Conservation (phyloP, 2,797 vertebrate genomes). For the Galaxias olidus region DNA sequence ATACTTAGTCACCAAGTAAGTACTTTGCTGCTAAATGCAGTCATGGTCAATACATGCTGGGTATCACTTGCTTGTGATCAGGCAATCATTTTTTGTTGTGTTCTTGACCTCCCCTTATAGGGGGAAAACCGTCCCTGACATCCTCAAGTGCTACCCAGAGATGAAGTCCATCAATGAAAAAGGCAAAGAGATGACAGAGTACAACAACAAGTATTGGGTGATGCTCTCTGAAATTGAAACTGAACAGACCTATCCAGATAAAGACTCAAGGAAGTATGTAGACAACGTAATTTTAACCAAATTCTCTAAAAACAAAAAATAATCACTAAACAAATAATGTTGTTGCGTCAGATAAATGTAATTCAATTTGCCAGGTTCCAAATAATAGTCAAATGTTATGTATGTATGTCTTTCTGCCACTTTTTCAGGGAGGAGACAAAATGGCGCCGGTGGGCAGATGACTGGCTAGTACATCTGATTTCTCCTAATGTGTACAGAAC, state of each 20-base stretch:
- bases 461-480: slow-evolving; percentile 96
- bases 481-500: slow-evolving; percentile 97
- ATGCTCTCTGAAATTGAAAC: slow-evolving; percentile 86
- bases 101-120: slow-evolving; percentile 38
- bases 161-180: slow-evolving; percentile 81
- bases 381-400: neutral
- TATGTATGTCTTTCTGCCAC: neutral
- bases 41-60: no score
- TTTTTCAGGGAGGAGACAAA: slow-evolving; percentile 90
- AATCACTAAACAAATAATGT: neutral
- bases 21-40: neutral
- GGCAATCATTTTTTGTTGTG: neutral
- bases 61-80: no score
- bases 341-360: neutral
- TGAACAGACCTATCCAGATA: slow-evolving; percentile 73
- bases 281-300: neutral
- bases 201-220: slow-evolving; percentile 95
- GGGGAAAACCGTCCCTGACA: slow-evolving; percentile 80
- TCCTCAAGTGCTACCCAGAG: slow-evolving; percentile 86
- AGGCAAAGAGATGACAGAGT: slow-evolving; percentile 88
- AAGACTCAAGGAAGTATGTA: slow-evolving; percentile 85
- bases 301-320: neutral
- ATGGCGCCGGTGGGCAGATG: slow-evolving; percentile 93
- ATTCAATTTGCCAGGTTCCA: neutral
- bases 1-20: slow-evolving; percentile 85